A percentile compares a stretch with the other conserved stretches of the same genome.
phyloP scores from a whole-genome alignment of 2,888 invertebrate genomes.

The Drosophila rellima region DNA sequence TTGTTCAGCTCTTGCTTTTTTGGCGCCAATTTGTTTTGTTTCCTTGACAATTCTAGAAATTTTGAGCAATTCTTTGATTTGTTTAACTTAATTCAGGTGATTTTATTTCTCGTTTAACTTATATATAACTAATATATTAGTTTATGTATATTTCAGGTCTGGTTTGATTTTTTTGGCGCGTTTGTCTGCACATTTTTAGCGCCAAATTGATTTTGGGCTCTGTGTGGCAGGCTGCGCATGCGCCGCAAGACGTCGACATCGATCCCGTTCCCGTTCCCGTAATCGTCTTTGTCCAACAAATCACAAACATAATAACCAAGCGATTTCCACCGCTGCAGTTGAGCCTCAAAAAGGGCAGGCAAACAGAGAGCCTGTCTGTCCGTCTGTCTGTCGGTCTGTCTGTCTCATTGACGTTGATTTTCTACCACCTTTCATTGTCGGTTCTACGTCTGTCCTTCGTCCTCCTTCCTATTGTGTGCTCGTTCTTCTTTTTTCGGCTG shows the following conservation, averaged over 20 bases:
- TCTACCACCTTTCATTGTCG: conserved; percentile 70
- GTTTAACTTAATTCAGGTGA: conserved; percentile 8
- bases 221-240: conserved; percentile 71
- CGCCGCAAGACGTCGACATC: conserved; percentile 75
- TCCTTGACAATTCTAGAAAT: neutral
- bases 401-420: conserved; percentile 63
- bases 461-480: conserved; percentile 53
- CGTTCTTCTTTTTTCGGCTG: conserved; percentile 52
- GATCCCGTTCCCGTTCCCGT: conserved; percentile 27
- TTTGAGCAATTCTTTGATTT: neutral
- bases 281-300: conserved; percentile 59
- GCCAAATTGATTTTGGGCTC: conserved; percentile 67
- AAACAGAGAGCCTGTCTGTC: conserved; percentile 24
- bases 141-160: conserved; percentile 35
- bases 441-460: conserved; percentile 16
- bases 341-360: conserved; percentile 46
- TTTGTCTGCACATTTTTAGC: conserved; percentile 60
- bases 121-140: conserved; percentile 20
- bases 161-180: conserved; percentile 65
- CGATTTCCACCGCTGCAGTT: conserved; percentile 71
- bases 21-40: too few relatives aligned
- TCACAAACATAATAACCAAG: conserved; percentile 64
- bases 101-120: conserved; percentile 7
- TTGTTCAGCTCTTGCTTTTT: too few relatives aligned
- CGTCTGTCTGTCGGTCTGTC: conserved; percentile 36